phyloP scores from a whole-genome alignment of 2,888 invertebrate genomes.

The Sisyra nigra region DNA sequence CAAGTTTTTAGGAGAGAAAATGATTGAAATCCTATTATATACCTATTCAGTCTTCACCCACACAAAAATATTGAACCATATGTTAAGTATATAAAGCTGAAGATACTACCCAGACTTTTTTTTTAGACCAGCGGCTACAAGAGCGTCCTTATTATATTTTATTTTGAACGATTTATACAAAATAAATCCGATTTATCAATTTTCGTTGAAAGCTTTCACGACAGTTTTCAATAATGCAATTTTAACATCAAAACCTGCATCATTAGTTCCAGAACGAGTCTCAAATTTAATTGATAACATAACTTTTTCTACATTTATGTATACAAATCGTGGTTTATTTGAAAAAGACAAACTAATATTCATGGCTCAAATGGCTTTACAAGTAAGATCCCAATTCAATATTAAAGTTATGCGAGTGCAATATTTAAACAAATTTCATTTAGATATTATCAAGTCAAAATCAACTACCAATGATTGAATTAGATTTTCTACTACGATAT shows the following conservation, averaged over 20 bases:
- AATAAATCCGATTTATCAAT: constrained; percentile 91
- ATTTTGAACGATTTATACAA: constrained; percentile 82
- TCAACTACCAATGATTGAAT: constrained; percentile 55
- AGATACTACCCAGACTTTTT: too few relatives aligned
- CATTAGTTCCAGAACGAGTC: constrained; percentile 56
- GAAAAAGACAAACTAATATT: constrained; percentile 86
- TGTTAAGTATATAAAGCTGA: neutral
- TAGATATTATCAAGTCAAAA: constrained; percentile 42
- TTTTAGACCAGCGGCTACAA: constrained; percentile 58
- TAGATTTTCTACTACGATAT: constrained; percentile 78
- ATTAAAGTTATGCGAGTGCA: too few relatives aligned
- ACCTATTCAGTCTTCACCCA: too few relatives aligned
- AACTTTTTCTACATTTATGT: constrained; percentile 71
- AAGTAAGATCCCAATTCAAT: constrained; percentile 30
- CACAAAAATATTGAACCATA: neutral
- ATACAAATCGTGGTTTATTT: constrained; percentile 80
- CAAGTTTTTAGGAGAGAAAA: too few relatives aligned
- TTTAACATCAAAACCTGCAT: constrained; percentile 44
- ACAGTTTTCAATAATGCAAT: constrained; percentile 82
- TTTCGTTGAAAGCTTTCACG: constrained; percentile 86
- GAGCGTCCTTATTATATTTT: constrained; percentile 85
- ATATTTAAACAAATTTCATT: too few relatives aligned
- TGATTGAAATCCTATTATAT: too few relatives aligned
- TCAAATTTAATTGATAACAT: constrained; percentile 70
- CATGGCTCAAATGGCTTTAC: constrained; percentile 69